Evolutionary conservation across 37 sponge, comb jelly and placozoan genomes (phyloP).

Genomic region (Bolinopsis microptera): DNA sequence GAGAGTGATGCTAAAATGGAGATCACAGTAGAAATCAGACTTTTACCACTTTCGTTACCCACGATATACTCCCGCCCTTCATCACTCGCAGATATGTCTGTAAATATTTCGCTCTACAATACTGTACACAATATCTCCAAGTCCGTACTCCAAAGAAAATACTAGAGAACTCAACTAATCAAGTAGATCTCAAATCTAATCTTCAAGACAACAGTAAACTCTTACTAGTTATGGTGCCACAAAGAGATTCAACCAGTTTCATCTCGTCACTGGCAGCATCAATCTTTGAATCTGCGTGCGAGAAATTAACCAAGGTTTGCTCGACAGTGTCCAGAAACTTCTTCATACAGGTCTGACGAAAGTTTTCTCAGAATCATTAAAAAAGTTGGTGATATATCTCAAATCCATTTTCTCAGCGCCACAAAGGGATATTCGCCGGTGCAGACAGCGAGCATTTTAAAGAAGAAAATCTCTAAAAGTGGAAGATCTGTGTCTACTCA

Average conservation of each 20-base stretch:
- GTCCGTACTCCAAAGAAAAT: no score
- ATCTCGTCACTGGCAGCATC: constrained; percentile 6
- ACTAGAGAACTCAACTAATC: no score
- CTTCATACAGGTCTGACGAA: background rate
- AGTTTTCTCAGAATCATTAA: no score
- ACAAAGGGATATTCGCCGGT: no score
- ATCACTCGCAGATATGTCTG: constrained; percentile 8
- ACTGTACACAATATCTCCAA: no score
- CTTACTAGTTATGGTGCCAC: constrained; percentile 32
- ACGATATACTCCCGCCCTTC: constrained; percentile 10
- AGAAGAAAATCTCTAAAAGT: no score
- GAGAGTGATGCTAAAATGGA: background rate
- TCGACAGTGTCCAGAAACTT: background rate
- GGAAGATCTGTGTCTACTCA: no score
- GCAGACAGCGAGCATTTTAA: no score
- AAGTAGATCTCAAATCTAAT: no score
- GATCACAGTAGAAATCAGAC: background rate
- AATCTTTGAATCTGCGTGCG: background rate
- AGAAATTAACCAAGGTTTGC: constrained; percentile 39
- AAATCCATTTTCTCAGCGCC: no score
- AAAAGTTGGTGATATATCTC: no score
- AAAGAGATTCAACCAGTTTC: constrained; percentile 3
- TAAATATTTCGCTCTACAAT: no score
- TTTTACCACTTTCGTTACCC: background rate
- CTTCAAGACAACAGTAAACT: background rate